Evolutionary conservation across 2,797 vertebrate genomes (phyloP).

Genomic region (Poeciliopsis presidionis): DNA sequence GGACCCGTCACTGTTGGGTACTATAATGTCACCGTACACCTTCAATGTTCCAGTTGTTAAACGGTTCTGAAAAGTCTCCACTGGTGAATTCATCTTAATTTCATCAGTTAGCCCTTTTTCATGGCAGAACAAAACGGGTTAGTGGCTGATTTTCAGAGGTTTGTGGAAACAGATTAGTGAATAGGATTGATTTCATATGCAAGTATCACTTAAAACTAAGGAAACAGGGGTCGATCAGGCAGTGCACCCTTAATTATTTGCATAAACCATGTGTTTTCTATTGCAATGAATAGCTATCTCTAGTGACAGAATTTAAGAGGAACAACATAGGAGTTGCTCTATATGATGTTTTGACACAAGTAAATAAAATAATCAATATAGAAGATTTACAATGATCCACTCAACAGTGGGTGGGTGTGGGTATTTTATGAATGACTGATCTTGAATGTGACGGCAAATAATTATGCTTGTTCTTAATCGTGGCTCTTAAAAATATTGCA

Average conservation of each 20-base stretch:
- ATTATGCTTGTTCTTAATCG: background rate
- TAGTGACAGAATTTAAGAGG: background rate
- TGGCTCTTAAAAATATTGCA: background rate
- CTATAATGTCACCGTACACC: background rate
- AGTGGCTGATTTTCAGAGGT: background rate
- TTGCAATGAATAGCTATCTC: background rate
- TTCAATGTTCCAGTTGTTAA: background rate
- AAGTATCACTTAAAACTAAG: background rate
- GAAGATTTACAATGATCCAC: background rate
- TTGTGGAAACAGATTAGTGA: background rate
- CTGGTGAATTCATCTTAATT: background rate
- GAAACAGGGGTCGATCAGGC: too few species aligned
- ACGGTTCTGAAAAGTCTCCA: too few species aligned
- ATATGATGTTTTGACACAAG: background rate
- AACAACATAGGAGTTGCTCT: background rate
- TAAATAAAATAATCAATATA: background rate
- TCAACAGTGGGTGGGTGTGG: background rate
- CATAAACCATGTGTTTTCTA: background rate
- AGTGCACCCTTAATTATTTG: conserved; percentile 5
- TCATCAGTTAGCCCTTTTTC: background rate
- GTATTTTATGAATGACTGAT: background rate
- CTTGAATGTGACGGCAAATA: background rate
- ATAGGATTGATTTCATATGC: background rate
- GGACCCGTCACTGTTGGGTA: background rate
- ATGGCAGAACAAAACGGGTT: background rate